A percentile compares a stretch with the other conserved stretches of the same genome.
Conservation (phyloP, 2,888 invertebrate species). For the Tigriopus californicus region DNA sequence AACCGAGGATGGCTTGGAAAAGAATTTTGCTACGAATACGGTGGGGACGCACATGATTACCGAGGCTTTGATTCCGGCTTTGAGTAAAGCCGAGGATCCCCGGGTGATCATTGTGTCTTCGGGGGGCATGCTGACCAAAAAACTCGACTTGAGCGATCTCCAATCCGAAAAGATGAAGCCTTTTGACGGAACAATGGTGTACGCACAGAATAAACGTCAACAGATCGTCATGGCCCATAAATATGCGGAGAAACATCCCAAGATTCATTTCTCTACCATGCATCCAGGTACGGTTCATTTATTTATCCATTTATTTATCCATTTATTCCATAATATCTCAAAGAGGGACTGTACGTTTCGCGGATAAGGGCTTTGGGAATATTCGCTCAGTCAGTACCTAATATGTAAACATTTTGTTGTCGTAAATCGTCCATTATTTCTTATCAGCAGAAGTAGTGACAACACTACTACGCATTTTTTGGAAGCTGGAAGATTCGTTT, state of each 20-base stretch:
- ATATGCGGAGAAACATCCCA: constrained; percentile 24
- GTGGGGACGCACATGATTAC: constrained; percentile 30
- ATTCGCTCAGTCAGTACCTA: too few relatives aligned
- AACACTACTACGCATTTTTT: too few relatives aligned
- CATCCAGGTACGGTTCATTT: constrained; percentile 25
- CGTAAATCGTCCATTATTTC: too few relatives aligned
- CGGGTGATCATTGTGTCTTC: constrained; percentile 30
- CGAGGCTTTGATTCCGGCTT: constrained; percentile 25
- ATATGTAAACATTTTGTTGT: too few relatives aligned
- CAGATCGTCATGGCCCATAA: constrained; percentile 28
- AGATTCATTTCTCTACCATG: constrained; percentile 27
- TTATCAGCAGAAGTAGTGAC: too few relatives aligned
- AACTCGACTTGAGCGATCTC: constrained; percentile 28
- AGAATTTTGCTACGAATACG: constrained; percentile 33
- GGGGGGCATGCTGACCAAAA: constrained; percentile 32
- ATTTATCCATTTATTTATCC: too few relatives aligned
- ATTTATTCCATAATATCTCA: too few relatives aligned
- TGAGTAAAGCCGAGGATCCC: constrained; percentile 25
- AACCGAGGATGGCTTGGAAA: constrained; percentile 27
- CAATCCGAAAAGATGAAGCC: constrained; percentile 29
- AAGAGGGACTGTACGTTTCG: too few relatives aligned
- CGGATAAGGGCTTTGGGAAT: too few relatives aligned
- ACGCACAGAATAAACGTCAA: constrained; percentile 33
- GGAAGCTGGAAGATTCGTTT: too few relatives aligned
- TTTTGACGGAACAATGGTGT: constrained; percentile 32